A percentile compares a stretch with the other conserved stretches of the same genome.
These are phyloP conservation scores for Drosophila subquinaria DNA, from an alignment of 2,888 invertebrate genomes.

Conservation along the genomic window DNA sequence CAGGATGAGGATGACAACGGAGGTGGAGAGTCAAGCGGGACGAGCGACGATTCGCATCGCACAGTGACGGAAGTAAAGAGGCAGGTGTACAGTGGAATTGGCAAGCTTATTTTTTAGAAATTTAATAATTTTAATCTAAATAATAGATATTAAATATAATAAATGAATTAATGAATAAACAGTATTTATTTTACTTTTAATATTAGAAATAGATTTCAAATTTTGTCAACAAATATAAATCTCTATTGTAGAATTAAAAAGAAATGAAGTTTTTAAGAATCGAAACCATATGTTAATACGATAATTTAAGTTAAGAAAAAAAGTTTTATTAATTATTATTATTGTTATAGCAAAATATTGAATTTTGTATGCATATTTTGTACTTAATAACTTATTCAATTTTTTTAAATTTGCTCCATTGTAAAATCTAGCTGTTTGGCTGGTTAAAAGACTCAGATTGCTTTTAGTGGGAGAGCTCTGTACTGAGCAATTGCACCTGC, in stretches of 20 bases:
- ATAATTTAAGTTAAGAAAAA: neutral
- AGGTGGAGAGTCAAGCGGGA: constrained; percentile 22
- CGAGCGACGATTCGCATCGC: constrained; percentile 47
- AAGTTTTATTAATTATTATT: too few relatives aligned
- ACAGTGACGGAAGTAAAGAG: constrained; percentile 71
- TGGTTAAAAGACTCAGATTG: constrained; percentile 46
- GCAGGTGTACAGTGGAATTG: constrained; percentile 58
- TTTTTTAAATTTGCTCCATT: constrained; percentile 37
- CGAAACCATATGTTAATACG: neutral
- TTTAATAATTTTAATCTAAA: too few relatives aligned
- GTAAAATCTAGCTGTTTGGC: constrained; percentile 50
- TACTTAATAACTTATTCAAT: neutral
- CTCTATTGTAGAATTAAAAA: neutral
- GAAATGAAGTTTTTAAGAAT: neutral
- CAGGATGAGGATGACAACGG: constrained; percentile 50
- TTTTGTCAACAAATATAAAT: neutral
- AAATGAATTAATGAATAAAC: neutral
- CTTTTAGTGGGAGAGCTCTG: constrained; percentile 73
- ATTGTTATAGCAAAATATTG: too few relatives aligned
- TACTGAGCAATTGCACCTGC: constrained; percentile 75
- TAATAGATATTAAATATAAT: too few relatives aligned
- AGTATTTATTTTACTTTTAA: neutral
- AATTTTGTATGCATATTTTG: too few relatives aligned
- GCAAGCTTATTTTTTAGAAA: neutral
- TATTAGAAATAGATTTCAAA: too few relatives aligned